Base-by-base conservation (phyloP, 2,888 invertebrate genomes). In the Tetropium fuscum region DNA sequence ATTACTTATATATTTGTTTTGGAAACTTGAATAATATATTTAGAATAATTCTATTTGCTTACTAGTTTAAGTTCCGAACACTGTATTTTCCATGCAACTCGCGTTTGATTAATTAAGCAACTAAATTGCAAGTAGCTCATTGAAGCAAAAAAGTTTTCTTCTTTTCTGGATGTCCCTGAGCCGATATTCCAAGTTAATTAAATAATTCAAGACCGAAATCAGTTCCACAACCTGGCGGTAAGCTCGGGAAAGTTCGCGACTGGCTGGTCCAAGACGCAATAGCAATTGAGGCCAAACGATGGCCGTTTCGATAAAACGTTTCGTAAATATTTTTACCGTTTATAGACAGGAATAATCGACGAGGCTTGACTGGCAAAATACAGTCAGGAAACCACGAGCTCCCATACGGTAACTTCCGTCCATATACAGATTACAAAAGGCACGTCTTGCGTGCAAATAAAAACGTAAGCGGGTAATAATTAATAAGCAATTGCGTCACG, bases 371-470 rank as follows among this genome's bases (percentile, higher is more conserved):
- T 27, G 27, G 27, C 18, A 27, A 45, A 54, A 59, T 54, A 34
- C 15, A 25, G 48, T 59, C 53, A 60, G 60, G 60, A 60, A 60
- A 60, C 57, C 48, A 48, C 32, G 16, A n/a, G 47, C 53, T n/a
- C 53, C 54, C 47, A 60, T 60, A 60, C 53, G 56, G 60, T 51
- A 57, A 60, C 60, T 60, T 60, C 60, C 60, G 60, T 34, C 43
- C 56, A 45, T 53, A 47, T 53, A 53, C 36, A 48, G 49, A 57
- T 60, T 60, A 53, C 53, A 40, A 60, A 60, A 60, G 22, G 55
- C 60, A 27, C 41, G 54, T 22, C 36, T 41, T 60, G 55, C 51
- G 32, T 60, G 45, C 54, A 22, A 45, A 60, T 27, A 19, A 34
- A 48, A 25, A 51, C n/a, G 40, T 22, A 13, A 36, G 8, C 22